These are phyloP conservation scores for Perizoma affinitatum DNA, from an alignment of 2,888 invertebrate species.

Conservation along the genomic window DNA sequence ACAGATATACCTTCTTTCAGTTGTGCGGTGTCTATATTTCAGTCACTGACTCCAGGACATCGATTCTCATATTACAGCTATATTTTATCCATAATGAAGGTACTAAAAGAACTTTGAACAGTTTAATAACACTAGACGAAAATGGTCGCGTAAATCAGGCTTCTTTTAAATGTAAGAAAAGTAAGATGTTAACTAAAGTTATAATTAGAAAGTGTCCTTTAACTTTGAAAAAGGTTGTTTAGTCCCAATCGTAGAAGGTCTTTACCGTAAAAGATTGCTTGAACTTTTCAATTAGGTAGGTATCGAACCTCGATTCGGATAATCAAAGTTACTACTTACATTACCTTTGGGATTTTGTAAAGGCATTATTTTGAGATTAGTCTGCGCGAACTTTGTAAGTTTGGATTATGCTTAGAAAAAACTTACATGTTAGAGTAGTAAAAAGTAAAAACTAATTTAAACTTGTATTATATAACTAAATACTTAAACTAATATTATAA, in stretches of 20 bases:
- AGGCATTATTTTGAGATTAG: constrained; percentile 10
- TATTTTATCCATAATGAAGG: too few relatives aligned
- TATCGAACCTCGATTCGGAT: constrained; percentile 57
- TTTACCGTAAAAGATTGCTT: constrained; percentile 46
- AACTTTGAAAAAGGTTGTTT: constrained; percentile 33
- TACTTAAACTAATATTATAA: too few relatives aligned
- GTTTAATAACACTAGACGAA: too few relatives aligned
- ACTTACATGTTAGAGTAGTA: too few relatives aligned
- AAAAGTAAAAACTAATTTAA: too few relatives aligned
- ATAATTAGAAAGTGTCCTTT: constrained; percentile 38
- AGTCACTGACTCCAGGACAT: too few relatives aligned
- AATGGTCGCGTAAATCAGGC: constrained; percentile 18
- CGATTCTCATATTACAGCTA: too few relatives aligned
- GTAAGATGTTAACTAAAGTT: constrained; percentile 34
- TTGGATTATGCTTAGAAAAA: too few relatives aligned
- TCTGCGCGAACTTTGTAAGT: background rate
- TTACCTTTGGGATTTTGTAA: constrained; percentile 43
- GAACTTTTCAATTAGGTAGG: constrained; percentile 63
- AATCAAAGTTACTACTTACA: constrained; percentile 50
- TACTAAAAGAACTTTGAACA: too few relatives aligned
- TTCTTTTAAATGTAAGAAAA: constrained; percentile 20
- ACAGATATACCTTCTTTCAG: too few relatives aligned
- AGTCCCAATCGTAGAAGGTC: constrained; percentile 29
- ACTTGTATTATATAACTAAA: too few relatives aligned
- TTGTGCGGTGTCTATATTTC: too few relatives aligned